Percentiles rank a stretch among this genome's conserved stretches.
Evolutionary conservation across 2,888 invertebrate species (phyloP).

Genomic region (Myathropa florea): DNA sequence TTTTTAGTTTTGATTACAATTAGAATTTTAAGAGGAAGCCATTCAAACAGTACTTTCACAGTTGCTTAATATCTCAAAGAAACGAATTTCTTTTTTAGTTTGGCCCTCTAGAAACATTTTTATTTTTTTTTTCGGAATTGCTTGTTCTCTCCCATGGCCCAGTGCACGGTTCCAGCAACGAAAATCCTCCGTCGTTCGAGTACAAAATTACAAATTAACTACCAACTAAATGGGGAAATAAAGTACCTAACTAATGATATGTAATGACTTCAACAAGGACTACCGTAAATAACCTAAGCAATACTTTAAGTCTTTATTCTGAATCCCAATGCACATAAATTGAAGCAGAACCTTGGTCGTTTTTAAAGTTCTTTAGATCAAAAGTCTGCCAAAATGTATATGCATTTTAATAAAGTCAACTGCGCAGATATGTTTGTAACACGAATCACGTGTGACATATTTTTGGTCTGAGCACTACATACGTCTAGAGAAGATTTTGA

Average conservation of each 20-base stretch:
- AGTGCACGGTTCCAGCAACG: slow-evolving; percentile 18
- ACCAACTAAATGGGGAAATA: not conserved
- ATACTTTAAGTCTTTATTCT: not conserved
- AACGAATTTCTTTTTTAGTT: not conserved
- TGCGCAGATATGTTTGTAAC: no score
- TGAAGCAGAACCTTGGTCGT: no score
- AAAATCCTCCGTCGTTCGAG: not conserved
- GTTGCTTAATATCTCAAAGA: not conserved
- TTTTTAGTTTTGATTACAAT: slow-evolving; percentile 5
- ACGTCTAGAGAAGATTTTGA: no score
- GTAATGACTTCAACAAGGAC: slow-evolving; percentile 14
- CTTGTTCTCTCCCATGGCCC: not conserved
- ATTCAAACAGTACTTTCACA: not conserved
- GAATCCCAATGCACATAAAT: not conserved
- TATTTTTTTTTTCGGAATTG: not conserved
- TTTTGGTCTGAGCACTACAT: no score
- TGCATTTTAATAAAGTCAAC: no score
- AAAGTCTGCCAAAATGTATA: no score
- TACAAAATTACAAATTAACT: not conserved
- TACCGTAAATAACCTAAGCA: not conserved
- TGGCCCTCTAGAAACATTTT: not conserved
- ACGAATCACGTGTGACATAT: no score
- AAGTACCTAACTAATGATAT: slow-evolving; percentile 35
- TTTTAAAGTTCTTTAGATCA: no score
- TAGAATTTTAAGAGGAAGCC: not conserved